phyloP scores from a whole-genome alignment of 2,113 vertebrate species.

The Empidonax traillii region DNA sequence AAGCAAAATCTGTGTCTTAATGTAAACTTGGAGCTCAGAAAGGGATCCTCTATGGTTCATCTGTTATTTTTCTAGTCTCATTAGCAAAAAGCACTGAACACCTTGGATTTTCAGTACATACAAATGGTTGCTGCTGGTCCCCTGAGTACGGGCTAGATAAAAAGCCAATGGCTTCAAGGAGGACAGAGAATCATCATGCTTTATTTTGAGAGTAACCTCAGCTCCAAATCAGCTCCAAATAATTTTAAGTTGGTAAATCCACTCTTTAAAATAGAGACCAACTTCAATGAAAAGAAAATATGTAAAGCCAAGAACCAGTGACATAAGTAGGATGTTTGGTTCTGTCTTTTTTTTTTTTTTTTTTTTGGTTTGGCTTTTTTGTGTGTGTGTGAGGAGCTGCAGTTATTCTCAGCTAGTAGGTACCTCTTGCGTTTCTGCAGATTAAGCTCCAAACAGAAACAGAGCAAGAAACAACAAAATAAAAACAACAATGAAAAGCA shows the following conservation, averaged over 20 bases:
- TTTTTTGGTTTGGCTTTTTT: fast-evolving
- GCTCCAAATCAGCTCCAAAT: background rate
- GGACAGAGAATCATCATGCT: background rate
- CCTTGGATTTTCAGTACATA: background rate
- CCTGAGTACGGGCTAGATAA: background rate
- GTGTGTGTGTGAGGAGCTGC: background rate
- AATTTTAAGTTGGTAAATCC: background rate
- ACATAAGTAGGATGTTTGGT: background rate
- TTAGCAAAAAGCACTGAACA: background rate
- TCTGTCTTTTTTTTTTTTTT: no score
- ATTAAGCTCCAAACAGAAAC: background rate
- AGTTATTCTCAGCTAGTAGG: background rate
- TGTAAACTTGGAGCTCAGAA: background rate
- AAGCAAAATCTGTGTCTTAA: background rate
- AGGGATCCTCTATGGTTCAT: background rate
- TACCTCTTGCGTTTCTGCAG: background rate
- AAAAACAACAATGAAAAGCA: background rate
- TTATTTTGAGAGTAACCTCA: background rate
- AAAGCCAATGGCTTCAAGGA: background rate
- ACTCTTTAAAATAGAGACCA: background rate
- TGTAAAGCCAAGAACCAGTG: background rate
- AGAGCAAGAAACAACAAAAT: background rate
- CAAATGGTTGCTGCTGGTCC: background rate
- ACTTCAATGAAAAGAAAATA: background rate
- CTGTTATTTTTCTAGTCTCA: background rate